Conservation (phyloP, 2,888 invertebrate species). For the Aricia artaxerxes region DNA sequence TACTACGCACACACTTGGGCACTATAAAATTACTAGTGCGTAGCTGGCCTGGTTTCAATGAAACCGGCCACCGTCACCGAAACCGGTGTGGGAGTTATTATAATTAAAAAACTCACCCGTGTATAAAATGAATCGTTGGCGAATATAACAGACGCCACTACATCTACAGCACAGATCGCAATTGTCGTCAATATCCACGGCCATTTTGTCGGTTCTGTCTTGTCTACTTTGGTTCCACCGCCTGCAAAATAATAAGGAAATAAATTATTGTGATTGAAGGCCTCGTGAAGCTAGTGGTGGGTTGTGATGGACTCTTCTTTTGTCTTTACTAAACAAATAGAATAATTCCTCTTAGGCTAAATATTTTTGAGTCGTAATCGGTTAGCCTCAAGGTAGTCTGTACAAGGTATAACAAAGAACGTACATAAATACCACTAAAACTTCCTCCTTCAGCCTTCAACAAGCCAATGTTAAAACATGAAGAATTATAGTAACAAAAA, state of each 20-base stretch:
- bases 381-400: no score
- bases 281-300: neutral
- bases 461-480: neutral
- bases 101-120: conserved; percentile 49
- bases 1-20: no score
- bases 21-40: no score
- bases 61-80: no score
- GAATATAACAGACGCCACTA: conserved; percentile 58
- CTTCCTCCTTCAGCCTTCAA: neutral
- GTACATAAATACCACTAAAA: neutral
- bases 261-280: neutral
- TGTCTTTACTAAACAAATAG: neutral
- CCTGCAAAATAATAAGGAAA: conserved; percentile 45
- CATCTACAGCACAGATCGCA: conserved; percentile 51
- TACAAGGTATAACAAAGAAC: neutral
- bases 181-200: conserved; percentile 62
- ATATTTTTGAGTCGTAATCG: neutral
- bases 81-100: no score
- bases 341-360: neutral
- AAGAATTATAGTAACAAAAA: neutral
- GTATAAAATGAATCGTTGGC: conserved; percentile 66
- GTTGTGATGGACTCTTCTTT: neutral
- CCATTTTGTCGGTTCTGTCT: conserved; percentile 57
- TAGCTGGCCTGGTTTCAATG: no score
- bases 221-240: conserved; percentile 54